Conservation (phyloP, 2,113 vertebrate species). For the Castor canadensis region DNA sequence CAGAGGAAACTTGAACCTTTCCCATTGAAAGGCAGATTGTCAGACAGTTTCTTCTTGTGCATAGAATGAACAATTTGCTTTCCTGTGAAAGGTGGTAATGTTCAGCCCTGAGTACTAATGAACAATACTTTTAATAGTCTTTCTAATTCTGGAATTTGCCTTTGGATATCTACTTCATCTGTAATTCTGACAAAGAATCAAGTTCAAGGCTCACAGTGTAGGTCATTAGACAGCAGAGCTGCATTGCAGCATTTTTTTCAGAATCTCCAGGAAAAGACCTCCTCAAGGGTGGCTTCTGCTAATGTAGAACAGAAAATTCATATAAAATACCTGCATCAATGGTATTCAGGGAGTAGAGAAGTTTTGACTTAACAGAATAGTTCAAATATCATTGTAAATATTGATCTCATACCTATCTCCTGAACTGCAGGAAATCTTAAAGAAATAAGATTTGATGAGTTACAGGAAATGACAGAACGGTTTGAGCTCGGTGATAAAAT, state of each 20-base stretch:
- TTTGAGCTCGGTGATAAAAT: not conserved
- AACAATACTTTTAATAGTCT: not conserved
- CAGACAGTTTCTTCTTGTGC: not conserved
- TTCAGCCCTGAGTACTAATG: not conserved
- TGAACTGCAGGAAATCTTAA: no score
- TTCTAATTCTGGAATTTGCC: conserved; percentile 1
- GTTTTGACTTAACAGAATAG: not conserved
- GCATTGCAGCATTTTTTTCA: not conserved
- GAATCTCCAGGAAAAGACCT: not conserved
- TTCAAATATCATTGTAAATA: not conserved
- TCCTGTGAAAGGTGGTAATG: not conserved
- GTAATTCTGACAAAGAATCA: not conserved
- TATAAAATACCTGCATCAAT: not conserved
- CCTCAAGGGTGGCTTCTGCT: not conserved
- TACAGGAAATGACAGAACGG: not conserved
- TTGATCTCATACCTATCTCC: not conserved
- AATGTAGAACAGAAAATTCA: not conserved
- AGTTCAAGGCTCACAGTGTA: not conserved
- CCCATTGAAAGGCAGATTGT: not conserved
- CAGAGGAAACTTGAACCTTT: not conserved
- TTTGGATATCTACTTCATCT: not conserved
- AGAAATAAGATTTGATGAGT: not conserved
- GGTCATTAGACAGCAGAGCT: not conserved
- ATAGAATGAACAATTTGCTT: not conserved
- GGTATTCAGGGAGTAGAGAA: not conserved